phyloP scores from a whole-genome alignment of 2,797 vertebrate species.

The Alca torda region DNA sequence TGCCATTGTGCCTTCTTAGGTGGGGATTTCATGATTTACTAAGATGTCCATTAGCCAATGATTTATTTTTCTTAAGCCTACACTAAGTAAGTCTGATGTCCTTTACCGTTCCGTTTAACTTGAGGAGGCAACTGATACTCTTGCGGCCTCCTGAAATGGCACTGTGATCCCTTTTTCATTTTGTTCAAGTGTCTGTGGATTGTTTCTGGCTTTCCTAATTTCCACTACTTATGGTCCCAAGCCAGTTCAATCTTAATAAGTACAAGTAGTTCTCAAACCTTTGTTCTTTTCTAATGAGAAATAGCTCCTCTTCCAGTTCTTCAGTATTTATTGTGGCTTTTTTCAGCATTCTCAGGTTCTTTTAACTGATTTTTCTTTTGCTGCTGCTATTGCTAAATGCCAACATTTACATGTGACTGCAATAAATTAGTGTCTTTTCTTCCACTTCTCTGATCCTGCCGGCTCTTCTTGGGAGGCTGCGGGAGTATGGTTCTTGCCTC shows the following conservation, averaged over 20 bases:
- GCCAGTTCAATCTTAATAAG: slow-evolving; percentile 27
- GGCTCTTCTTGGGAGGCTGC: slow-evolving; percentile 27
- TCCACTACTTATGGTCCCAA: neutral
- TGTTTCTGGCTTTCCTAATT: slow-evolving; percentile 28
- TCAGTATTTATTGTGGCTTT: slow-evolving; percentile 47
- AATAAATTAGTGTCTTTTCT: slow-evolving; percentile 28
- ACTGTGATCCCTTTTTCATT: neutral
- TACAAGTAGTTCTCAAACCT: slow-evolving; percentile 37
- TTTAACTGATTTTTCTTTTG: slow-evolving; percentile 35
- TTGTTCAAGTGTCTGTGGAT: slow-evolving; percentile 61
- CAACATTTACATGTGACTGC: slow-evolving; percentile 35
- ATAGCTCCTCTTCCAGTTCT: slow-evolving; percentile 33
- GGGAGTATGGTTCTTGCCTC: neutral
- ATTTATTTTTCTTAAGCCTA: neutral
- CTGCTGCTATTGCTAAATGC: slow-evolving; percentile 16
- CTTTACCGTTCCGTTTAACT: neutral
- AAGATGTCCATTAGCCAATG: neutral
- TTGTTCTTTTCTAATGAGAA: slow-evolving; percentile 43
- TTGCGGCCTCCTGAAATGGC: neutral
- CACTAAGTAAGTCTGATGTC: neutral
- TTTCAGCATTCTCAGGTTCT: slow-evolving; percentile 55
- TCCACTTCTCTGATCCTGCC: slow-evolving; percentile 2
- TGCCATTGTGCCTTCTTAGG: neutral
- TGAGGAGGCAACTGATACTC: neutral
- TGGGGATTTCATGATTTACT: neutral